phyloP scores from a whole-genome alignment of 37 sponge, comb jelly and placozoan genomes.

The Aphrocallistes beatrix region DNA sequence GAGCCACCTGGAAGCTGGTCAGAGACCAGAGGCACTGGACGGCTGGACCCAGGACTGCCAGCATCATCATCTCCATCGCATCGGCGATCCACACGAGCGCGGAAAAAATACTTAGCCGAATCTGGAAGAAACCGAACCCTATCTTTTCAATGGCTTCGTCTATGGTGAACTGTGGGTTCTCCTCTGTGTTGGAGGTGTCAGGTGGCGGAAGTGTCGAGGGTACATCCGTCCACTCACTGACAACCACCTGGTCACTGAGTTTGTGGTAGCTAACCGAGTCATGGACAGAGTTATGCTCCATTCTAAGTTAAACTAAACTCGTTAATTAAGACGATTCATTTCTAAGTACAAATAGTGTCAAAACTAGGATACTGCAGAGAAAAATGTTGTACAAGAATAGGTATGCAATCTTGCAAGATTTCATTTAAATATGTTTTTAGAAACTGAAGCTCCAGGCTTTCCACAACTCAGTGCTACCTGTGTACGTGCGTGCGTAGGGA shows the following conservation, averaged over 20 bases:
- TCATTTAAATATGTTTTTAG: no score
- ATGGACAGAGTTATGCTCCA: neutral
- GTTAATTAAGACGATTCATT: no score
- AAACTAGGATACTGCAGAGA: no score
- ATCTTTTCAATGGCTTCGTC: constrained; percentile 59
- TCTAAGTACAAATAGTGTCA: no score
- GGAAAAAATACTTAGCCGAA: constrained; percentile 34
- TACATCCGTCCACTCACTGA: neutral
- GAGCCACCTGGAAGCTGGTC: constrained; percentile 23
- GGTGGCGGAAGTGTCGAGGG: neutral
- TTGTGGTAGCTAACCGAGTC: neutral
- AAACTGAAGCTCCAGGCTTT: no score
- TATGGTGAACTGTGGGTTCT: constrained; percentile 33
- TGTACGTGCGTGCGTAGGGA: no score
- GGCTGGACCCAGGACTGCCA: neutral
- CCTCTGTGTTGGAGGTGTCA: neutral
- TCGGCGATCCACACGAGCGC: constrained; percentile 36
- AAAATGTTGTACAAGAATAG: no score
- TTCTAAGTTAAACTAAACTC: no score
- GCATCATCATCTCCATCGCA: constrained; percentile 9
- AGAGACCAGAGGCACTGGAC: neutral
- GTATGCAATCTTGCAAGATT: no score
- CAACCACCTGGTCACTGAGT: neutral
- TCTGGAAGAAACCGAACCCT: constrained; percentile 62
- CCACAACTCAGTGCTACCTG: no score